Conservation (phyloP, 2,888 invertebrate genomes). For the Pharmacophagus antenor region DNA sequence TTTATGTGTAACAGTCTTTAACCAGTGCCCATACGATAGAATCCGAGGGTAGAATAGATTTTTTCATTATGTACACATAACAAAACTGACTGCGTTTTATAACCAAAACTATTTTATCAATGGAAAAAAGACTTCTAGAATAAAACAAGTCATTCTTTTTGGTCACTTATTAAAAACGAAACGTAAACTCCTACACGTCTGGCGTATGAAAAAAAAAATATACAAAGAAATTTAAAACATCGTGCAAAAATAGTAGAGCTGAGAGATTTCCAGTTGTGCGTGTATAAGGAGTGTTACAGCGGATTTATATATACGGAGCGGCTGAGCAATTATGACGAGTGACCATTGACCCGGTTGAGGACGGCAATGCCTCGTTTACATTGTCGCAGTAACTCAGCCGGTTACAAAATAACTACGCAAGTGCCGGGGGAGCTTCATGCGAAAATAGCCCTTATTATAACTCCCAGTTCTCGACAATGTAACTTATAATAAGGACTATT, state of each 20-base stretch:
- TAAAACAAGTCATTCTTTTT: too few relatives aligned
- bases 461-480: too few relatives aligned
- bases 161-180: too few relatives aligned
- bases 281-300: slow-evolving; percentile 32
- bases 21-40: neutral
- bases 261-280: slow-evolving; percentile 26
- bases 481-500: too few relatives aligned
- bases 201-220: slow-evolving; percentile 3
- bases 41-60: neutral
- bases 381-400: slow-evolving; percentile 15
- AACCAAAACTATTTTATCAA: too few relatives aligned
- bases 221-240: neutral
- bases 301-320: slow-evolving; percentile 32
- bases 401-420: slow-evolving; percentile 30
- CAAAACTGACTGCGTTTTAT: too few relatives aligned
- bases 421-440: slow-evolving; percentile 7
- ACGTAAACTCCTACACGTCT: slow-evolving; percentile 11
- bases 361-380: slow-evolving; percentile 36
- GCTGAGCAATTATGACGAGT: slow-evolving; percentile 47
- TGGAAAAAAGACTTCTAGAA: too few relatives aligned
- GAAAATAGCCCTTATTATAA: slow-evolving; percentile 5
- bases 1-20: slow-evolving; percentile 6
- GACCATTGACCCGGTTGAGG: slow-evolving; percentile 41
- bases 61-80: neutral
- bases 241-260: slow-evolving; percentile 10